These are phyloP conservation scores for Spinus olivaceus DNA, from an alignment of 2,797 vertebrate species.

Conservation along the genomic window DNA sequence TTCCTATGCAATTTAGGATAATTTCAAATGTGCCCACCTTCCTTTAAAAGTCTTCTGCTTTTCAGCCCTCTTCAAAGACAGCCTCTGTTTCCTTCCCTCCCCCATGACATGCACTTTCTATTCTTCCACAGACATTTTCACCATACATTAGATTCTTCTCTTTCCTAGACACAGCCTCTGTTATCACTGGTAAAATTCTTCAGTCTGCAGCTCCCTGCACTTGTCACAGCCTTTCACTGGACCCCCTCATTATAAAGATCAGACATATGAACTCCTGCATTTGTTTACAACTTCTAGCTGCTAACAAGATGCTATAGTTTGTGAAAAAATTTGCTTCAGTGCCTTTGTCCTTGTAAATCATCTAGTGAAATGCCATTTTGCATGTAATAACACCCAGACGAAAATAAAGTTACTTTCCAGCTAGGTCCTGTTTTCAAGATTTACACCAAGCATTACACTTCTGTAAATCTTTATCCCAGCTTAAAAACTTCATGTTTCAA, in stretches of 20 bases:
- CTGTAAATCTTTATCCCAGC: not conserved
- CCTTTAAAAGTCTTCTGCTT: not conserved
- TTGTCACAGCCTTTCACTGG: not conserved
- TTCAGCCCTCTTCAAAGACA: not conserved
- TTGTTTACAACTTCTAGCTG: not conserved
- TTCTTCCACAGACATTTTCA: not conserved
- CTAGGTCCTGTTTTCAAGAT: not conserved
- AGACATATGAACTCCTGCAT: not conserved
- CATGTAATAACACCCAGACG: not conserved
- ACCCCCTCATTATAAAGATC: not conserved
- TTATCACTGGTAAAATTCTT: not conserved
- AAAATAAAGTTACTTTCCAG: not conserved
- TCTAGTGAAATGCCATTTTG: not conserved
- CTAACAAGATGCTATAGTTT: not conserved
- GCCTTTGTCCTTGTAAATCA: not conserved
- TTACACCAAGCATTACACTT: not conserved
- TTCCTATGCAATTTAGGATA: not conserved
- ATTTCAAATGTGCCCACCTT: not conserved
- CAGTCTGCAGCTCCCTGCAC: not conserved
- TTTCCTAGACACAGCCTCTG: not conserved
- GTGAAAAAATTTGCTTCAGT: not conserved
- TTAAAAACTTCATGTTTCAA: slow-evolving; percentile 11
- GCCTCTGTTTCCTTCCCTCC: not conserved
- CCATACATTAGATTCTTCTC: not conserved
- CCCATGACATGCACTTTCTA: not conserved